These are phyloP conservation scores for Hofmannophila pseudospretella DNA, from an alignment of 2,888 invertebrate genomes.

Conservation along the genomic window DNA sequence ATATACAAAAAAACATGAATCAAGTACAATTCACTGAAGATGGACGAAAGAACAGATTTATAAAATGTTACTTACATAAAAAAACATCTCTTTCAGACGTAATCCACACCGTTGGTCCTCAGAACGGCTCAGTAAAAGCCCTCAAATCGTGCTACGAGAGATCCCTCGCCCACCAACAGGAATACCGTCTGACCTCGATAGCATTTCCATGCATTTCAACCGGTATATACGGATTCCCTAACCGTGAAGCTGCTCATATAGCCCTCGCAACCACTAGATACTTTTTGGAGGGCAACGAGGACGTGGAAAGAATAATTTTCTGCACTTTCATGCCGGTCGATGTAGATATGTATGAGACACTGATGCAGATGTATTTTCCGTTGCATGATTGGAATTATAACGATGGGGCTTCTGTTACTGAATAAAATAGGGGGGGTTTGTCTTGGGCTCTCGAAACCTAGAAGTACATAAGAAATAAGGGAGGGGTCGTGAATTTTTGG, in stretches of 20 bases:
- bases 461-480: too few species aligned
- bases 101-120: slow-evolving; percentile 94
- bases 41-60: too few species aligned
- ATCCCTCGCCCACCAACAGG: slow-evolving; percentile 76
- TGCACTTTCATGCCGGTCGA: slow-evolving; percentile 87
- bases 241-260: slow-evolving; percentile 85
- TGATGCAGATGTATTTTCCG: slow-evolving; percentile 86
- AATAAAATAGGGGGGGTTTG: too few species aligned
- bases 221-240: slow-evolving; percentile 94
- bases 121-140: slow-evolving; percentile 81
- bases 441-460: too few species aligned
- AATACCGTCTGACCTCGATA: slow-evolving; percentile 79
- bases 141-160: slow-evolving; percentile 85
- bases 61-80: too few species aligned
- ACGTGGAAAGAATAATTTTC: slow-evolving; percentile 86
- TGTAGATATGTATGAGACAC: slow-evolving; percentile 82
- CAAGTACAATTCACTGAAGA: too few species aligned
- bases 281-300: slow-evolving; percentile 75
- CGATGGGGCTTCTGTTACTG: slow-evolving; percentile 28
- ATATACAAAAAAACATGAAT: too few species aligned
- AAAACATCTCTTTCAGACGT: too few species aligned
- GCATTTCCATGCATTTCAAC: slow-evolving; percentile 96
- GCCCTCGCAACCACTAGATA: slow-evolving; percentile 82
- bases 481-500: too few species aligned
- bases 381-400: slow-evolving; percentile 45